These are phyloP conservation scores for Orthosia gracilis DNA, from an alignment of 2,888 invertebrate genomes.

Conservation along the genomic window DNA sequence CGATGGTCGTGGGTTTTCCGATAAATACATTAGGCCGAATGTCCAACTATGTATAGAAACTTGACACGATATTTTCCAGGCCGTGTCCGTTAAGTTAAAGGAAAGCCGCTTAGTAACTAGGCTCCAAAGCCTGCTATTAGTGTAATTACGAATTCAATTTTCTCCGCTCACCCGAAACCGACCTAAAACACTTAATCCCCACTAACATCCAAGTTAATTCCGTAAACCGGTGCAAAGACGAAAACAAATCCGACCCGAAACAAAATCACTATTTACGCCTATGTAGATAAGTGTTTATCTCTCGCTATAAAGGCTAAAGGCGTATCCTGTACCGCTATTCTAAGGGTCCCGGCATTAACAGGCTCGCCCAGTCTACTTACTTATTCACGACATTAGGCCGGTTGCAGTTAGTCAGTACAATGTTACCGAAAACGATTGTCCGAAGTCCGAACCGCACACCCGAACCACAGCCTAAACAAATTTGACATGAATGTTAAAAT, in stretches of 20 bases:
- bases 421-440: constrained; percentile 65
- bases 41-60: not conserved
- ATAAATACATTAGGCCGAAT: not conserved
- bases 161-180: constrained; percentile 27
- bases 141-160: constrained; percentile 46
- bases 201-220: constrained; percentile 46
- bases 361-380: constrained; percentile 65
- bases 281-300: constrained; percentile 67
- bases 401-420: constrained; percentile 62
- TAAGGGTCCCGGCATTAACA: constrained; percentile 62
- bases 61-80: not conserved
- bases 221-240: constrained; percentile 49
- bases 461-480: constrained; percentile 66
- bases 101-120: constrained; percentile 13
- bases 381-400: constrained; percentile 70
- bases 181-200: constrained; percentile 48
- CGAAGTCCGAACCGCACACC: constrained; percentile 49
- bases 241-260: constrained; percentile 62
- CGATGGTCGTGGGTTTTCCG: not conserved
- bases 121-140: constrained; percentile 21
- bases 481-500: constrained; percentile 63
- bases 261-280: constrained; percentile 65
- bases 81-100: constrained; percentile 8
- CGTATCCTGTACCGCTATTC: constrained; percentile 58
- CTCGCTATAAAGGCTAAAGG: constrained; percentile 58